Conservation (phyloP, 2,797 vertebrate genomes). For the Botia almorhae region DNA sequence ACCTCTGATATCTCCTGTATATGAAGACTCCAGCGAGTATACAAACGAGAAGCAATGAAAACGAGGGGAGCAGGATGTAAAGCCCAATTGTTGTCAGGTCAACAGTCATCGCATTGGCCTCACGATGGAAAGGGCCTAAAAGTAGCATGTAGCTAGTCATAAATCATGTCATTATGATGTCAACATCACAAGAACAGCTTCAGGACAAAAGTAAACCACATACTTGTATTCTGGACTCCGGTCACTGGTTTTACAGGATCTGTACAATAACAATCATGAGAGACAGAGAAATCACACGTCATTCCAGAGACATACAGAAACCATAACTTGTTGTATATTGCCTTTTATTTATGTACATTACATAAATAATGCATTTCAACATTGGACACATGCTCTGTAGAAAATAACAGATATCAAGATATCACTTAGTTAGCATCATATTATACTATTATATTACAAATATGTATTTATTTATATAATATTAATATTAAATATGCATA, state of each 20-base stretch:
- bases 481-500: too few species aligned
- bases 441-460: background rate
- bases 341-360: too few species aligned
- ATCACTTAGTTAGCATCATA: too few species aligned
- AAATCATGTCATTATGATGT: background rate
- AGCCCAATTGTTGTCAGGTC: background rate
- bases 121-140: background rate
- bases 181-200: background rate
- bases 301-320: background rate
- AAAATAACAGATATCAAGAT: too few species aligned
- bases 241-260: constrained; percentile 53
- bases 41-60: background rate
- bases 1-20: background rate
- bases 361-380: background rate
- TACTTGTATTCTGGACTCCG: constrained; percentile 56
- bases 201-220: constrained; percentile 16
- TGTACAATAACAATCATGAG: constrained; percentile 46
- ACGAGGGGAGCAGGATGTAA: background rate
- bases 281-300: background rate
- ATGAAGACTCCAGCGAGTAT: background rate
- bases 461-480: background rate
- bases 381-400: too few species aligned
- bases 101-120: background rate
- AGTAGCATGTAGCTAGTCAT: background rate
- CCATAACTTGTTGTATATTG: too few species aligned